A percentile compares a stretch with the other conserved stretches of the same genome.
Conservation (phyloP, 2,113 vertebrate species). For the Scytalopus superciliaris region DNA sequence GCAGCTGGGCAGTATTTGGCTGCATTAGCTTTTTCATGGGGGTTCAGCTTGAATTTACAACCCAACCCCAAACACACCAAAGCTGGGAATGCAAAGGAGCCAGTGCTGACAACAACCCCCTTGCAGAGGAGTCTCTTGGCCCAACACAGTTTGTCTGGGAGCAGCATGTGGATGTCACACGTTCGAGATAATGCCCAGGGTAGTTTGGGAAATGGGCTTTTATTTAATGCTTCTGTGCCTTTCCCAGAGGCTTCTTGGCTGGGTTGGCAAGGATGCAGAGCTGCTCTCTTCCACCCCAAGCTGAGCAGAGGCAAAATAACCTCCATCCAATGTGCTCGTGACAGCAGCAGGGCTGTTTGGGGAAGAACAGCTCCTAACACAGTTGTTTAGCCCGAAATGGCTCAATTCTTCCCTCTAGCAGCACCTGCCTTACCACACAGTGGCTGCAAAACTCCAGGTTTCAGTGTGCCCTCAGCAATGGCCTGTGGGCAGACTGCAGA, state of each 20-base stretch:
- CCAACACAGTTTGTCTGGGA: neutral
- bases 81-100: neutral
- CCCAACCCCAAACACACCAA: neutral
- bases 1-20: neutral
- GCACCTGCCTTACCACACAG: neutral
- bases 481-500: accelerated
- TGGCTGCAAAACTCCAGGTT: too few species aligned
- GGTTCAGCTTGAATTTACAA: neutral
- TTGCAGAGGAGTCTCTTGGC: neutral
- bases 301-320: neutral
- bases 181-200: neutral
- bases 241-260: neutral
- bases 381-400: neutral
- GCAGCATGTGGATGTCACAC: accelerated
- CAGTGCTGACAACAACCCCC: accelerated
- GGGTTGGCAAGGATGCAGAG: neutral
- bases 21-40: accelerated
- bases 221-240: neutral
- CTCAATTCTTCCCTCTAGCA: neutral
- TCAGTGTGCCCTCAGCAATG: neutral
- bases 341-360: neutral
- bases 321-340: neutral
- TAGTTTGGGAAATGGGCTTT: neutral
- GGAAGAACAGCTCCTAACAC: neutral
- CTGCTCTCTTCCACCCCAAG: neutral